Conservation (phyloP, 2,113 vertebrate species). For the Microtus oregoni region DNA sequence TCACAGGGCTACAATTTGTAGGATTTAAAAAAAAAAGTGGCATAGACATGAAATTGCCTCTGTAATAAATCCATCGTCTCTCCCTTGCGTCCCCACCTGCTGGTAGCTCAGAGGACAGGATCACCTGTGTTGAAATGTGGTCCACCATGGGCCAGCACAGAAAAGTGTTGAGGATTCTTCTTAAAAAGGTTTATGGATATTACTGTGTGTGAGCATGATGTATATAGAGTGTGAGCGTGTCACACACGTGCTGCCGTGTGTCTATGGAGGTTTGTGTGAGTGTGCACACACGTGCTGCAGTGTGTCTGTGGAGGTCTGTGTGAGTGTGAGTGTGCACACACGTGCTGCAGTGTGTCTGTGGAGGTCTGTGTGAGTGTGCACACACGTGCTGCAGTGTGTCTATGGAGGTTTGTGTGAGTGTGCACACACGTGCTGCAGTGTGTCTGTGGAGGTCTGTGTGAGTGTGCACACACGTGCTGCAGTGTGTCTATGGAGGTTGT, state of each 20-base stretch:
- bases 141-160: neutral
- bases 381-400: no score
- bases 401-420: no score
- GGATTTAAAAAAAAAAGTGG: conserved; percentile 25
- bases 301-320: neutral
- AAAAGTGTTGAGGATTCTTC: neutral
- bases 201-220: neutral
- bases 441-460: no score
- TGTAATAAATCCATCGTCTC: neutral
- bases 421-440: no score
- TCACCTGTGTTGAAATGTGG: neutral
- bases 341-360: neutral
- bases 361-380: no score
- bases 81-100: conserved; percentile 1
- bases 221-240: no score
- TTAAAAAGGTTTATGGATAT: neutral
- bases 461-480: no score
- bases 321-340: neutral
- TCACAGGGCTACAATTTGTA: neutral
- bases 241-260: no score
- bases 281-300: neutral
- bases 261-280: no score
- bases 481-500: no score
- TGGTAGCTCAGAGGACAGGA: conserved; percentile 37
- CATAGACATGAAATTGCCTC: conserved; percentile 10